Conservation (phyloP, 2,888 invertebrate species). For the Sthenelais limicola region DNA sequence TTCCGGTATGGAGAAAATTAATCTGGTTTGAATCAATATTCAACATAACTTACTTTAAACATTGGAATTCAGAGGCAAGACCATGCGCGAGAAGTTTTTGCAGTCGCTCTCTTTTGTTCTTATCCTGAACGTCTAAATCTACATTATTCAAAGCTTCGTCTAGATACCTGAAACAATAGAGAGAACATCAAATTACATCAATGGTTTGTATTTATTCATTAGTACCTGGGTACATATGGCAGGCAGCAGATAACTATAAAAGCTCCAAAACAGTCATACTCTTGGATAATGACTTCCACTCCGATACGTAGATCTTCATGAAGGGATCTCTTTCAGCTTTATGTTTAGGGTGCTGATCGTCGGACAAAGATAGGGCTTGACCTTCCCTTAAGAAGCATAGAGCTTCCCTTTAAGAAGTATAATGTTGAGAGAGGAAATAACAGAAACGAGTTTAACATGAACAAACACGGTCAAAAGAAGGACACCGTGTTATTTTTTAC, state of each 20-base stretch:
- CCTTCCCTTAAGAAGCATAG: too few relatives aligned
- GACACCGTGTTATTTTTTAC: too few relatives aligned
- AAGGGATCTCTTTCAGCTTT: too few relatives aligned
- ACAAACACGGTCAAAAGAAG: too few relatives aligned
- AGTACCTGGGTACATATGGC: background rate
- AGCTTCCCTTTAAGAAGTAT: too few relatives aligned
- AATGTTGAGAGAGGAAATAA: too few relatives aligned
- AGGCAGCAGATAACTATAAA: background rate
- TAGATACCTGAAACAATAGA: constrained; percentile 46
- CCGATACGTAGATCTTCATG: background rate
- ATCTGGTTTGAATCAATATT: background rate
- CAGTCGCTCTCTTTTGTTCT: constrained; percentile 50
- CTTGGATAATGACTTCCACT: background rate
- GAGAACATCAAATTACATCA: background rate
- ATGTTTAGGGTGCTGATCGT: too few relatives aligned
- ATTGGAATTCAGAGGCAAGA: constrained; percentile 80
- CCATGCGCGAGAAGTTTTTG: constrained; percentile 70
- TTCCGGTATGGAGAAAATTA: too few relatives aligned
- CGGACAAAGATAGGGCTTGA: too few relatives aligned
- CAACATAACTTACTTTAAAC: constrained; percentile 80
- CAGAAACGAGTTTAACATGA: too few relatives aligned
- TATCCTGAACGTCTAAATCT: constrained; percentile 29
- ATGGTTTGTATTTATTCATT: background rate
- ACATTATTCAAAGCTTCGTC: constrained; percentile 50
- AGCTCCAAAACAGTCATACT: background rate